Evolutionary conservation across 2,113 vertebrate species (phyloP).

Genomic region (Lampris incognitus): DNA sequence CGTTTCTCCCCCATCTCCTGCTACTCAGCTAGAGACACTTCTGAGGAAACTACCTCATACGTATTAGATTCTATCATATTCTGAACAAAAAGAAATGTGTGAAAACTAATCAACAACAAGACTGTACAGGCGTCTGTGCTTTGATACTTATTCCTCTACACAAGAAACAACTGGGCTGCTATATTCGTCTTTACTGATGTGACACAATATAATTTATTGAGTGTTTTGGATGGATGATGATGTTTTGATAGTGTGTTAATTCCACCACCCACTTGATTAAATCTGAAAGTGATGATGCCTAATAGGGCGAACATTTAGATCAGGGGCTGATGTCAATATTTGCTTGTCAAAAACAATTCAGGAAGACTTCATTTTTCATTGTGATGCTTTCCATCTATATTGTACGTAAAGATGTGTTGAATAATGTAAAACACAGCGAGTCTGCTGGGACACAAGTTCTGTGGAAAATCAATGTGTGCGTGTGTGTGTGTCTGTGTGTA

Average conservation of each 20-base stretch:
- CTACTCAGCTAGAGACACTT: background rate
- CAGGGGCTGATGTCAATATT: conserved; percentile 10
- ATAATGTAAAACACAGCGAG: conserved; percentile 12
- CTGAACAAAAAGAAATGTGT: background rate
- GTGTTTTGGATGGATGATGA: conserved; percentile 7
- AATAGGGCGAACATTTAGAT: conserved; percentile 7
- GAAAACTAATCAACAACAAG: background rate
- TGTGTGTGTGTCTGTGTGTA: background rate
- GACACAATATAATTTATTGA: background rate
- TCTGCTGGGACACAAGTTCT: conserved; percentile 5
- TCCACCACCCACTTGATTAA: conserved; percentile 9
- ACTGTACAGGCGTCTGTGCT: background rate
- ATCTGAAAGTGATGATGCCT: conserved; percentile 26
- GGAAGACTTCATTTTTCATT: conserved; percentile 7
- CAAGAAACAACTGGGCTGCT: background rate
- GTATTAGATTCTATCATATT: background rate
- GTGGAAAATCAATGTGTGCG: background rate
- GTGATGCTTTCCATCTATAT: conserved; percentile 9
- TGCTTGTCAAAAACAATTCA: conserved; percentile 30
- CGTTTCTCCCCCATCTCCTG: background rate
- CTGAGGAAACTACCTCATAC: background rate
- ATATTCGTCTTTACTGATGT: background rate
- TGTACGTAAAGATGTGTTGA: conserved; percentile 13
- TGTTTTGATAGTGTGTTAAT: conserved; percentile 17
- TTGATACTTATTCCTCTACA: background rate